Conservation (phyloP, 1,140 invertebrate genomes). For the Cotesia vestalis region DNA sequence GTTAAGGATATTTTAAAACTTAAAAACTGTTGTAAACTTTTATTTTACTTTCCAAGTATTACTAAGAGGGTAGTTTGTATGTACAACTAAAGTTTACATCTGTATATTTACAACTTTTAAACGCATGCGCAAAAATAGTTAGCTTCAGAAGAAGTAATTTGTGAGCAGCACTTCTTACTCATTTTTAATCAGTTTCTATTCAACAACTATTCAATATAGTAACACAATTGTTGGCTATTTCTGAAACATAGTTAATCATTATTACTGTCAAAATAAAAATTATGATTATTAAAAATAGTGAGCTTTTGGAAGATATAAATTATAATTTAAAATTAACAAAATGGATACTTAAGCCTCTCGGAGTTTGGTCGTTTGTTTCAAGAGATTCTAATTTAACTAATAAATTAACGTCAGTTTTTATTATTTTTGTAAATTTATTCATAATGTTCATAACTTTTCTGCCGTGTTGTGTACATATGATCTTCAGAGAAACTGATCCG, state of each 20-base stretch:
- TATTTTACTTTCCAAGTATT: too few species aligned
- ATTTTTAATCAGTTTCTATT: too few species aligned
- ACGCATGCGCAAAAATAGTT: too few species aligned
- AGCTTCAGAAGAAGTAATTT: too few species aligned
- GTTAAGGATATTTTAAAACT: too few species aligned
- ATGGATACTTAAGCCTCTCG: not conserved
- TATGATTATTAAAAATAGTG: not conserved
- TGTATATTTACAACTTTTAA: too few species aligned
- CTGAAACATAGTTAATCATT: too few species aligned
- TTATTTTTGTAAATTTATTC: not conserved
- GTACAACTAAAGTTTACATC: too few species aligned
- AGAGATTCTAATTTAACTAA: not conserved
- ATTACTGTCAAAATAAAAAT: not conserved
- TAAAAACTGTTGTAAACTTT: too few species aligned
- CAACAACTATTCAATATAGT: not conserved
- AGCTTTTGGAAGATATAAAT: not conserved
- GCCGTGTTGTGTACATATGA: not conserved
- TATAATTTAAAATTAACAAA: slow-evolving; percentile 1
- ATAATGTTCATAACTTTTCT: slow-evolving; percentile 20
- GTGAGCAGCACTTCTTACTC: too few species aligned
- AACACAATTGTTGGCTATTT: not conserved
- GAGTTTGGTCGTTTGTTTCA: slow-evolving; percentile 6
- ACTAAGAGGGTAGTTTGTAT: too few species aligned
- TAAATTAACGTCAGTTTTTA: not conserved
- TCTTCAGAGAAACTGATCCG: not conserved